These are phyloP conservation scores for Eumeta japonica DNA, from an alignment of 1,140 invertebrate species.

Conservation along the genomic window DNA sequence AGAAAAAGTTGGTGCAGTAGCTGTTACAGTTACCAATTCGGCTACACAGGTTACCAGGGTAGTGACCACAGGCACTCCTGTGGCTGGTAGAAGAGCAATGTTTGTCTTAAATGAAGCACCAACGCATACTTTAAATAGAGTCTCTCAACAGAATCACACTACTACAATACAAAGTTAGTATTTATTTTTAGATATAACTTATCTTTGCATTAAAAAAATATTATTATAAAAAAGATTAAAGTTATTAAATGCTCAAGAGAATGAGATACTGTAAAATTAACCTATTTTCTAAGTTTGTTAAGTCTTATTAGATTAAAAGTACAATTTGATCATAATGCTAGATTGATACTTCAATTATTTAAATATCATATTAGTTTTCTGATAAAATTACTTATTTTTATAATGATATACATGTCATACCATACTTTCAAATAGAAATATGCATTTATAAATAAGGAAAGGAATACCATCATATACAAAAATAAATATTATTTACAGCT, in stretches of 20 bases:
- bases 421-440: too few species aligned
- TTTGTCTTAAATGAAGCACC: conserved; percentile 53
- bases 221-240: too few species aligned
- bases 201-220: neutral
- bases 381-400: too few species aligned
- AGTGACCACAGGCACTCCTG: conserved; percentile 36
- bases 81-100: conserved; percentile 38
- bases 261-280: too few species aligned
- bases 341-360: too few species aligned
- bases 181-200: neutral
- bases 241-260: too few species aligned
- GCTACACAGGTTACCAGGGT: conserved; percentile 44
- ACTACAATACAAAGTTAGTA: conserved; percentile 48
- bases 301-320: conserved; percentile 2
- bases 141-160: conserved; percentile 50
- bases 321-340: conserved; percentile 5
- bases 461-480: too few species aligned
- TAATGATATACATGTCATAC: too few species aligned
- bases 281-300: neutral
- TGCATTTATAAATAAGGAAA: too few species aligned
- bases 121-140: conserved; percentile 40
- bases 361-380: too few species aligned
- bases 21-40: conserved; percentile 39
- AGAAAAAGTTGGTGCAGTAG: conserved; percentile 46
- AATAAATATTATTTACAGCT: conserved; percentile 25